Evolutionary conservation across 2,113 vertebrate genomes (phyloP).

Genomic region (Menidia beryllina): DNA sequence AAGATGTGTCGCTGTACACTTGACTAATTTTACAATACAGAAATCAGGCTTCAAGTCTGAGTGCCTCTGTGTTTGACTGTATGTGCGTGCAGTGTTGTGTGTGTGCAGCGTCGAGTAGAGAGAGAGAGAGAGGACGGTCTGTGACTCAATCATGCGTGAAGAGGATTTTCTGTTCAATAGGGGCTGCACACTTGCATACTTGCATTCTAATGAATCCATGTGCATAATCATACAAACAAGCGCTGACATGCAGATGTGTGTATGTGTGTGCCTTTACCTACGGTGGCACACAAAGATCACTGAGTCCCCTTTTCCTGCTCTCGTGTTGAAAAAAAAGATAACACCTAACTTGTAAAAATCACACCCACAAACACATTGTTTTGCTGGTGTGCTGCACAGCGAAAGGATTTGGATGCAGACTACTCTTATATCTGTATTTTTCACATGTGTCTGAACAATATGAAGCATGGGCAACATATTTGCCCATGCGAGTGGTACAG

Average conservation of each 20-base stretch:
- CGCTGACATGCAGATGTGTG: conserved; percentile 21
- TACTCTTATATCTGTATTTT: conserved; percentile 4
- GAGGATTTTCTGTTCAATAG: conserved; percentile 77
- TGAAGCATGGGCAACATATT: conserved; percentile 44
- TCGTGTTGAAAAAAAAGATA: conserved; percentile 12
- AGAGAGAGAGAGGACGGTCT: conserved; percentile 48
- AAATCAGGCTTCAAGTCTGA: conserved; percentile 55
- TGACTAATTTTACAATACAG: conserved; percentile 73
- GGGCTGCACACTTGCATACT: conserved; percentile 77
- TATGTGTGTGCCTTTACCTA: neutral
- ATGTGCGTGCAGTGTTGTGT: conserved; percentile 23
- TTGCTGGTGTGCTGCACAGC: conserved; percentile 6
- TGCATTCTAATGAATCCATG: conserved; percentile 79
- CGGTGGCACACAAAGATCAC: neutral
- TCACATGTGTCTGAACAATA: conserved; percentile 17
- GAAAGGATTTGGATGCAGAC: conserved; percentile 1
- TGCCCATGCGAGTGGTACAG: conserved; percentile 8
- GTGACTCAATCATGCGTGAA: conserved; percentile 78
- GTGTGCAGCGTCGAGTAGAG: conserved; percentile 34
- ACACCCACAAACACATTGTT: conserved; percentile 3
- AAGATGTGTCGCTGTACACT: conserved; percentile 59
- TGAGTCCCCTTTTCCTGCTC: conserved; percentile 24
- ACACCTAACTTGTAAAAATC: conserved; percentile 16
- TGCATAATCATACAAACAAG: conserved; percentile 65
- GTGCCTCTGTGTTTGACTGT: conserved; percentile 7